Percentiles rank a stretch among this genome's conserved stretches.
Evolutionary conservation across 2,113 vertebrate species (phyloP).

Genomic region (Tupaia tana): DNA sequence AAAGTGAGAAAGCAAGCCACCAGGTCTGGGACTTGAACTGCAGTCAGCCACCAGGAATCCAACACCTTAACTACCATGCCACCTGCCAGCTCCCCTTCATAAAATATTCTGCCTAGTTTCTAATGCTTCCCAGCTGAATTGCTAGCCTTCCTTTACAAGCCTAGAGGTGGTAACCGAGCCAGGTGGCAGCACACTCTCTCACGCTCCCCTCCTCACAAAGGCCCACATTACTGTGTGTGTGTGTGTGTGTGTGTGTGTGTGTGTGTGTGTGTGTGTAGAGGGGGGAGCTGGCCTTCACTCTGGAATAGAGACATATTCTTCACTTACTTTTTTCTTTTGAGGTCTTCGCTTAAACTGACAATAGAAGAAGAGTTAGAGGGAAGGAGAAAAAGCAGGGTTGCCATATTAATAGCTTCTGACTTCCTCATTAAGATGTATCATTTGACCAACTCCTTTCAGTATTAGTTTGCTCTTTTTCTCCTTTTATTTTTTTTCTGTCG

Average conservation of each 20-base stretch:
- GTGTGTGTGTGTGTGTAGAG: no score
- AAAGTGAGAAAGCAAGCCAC: no score
- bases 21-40: no score
- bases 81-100: no score
- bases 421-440: background rate
- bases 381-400: background rate
- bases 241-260: no score
- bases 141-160: background rate
- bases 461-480: background rate
- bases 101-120: background rate
- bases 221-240: no score
- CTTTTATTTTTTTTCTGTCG: background rate
- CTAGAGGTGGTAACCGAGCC: rapidly evolving
- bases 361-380: background rate
- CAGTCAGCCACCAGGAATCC: no score
- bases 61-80: no score
- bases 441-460: background rate
- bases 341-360: background rate
- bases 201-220: no score
- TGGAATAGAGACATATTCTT: background rate
- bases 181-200: rapidly evolving
- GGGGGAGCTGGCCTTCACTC: background rate
- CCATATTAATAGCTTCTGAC: background rate
- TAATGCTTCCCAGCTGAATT: background rate
- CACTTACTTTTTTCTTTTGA: background rate